Percentiles rank a stretch among this genome's conserved stretches.
Conservation (phyloP, 2,888 invertebrate genomes). For the Sinodicranocentrus sp. region DNA sequence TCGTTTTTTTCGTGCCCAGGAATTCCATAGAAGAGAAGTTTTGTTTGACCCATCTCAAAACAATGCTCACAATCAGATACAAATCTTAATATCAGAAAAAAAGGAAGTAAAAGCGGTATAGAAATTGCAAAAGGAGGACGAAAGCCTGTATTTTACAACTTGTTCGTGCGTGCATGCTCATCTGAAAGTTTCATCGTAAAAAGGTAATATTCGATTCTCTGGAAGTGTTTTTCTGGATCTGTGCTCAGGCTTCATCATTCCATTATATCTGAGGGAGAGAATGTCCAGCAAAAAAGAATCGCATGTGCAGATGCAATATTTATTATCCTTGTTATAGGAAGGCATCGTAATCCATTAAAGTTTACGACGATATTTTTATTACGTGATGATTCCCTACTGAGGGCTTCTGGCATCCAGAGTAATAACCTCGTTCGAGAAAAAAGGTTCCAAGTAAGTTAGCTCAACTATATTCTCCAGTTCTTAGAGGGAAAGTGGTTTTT, state of each 20-base stretch:
- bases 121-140: not conserved
- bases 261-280: no score
- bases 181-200: conserved; percentile 51
- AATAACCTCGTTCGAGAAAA: no score
- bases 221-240: conserved; percentile 46
- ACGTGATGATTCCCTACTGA: conserved; percentile 57
- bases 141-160: not conserved
- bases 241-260: no score
- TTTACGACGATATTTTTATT: conserved; percentile 65
- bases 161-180: not conserved
- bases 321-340: conserved; percentile 15
- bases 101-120: not conserved
- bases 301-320: conserved; percentile 55
- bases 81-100: conserved; percentile 1
- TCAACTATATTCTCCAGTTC: no score
- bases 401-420: no score
- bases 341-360: conserved; percentile 56
- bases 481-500: no score
- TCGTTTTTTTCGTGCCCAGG: no score
- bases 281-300: not conserved
- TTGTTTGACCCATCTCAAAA: no score
- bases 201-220: conserved; percentile 41
- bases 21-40: no score
- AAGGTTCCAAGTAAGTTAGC: no score
- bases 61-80: no score